Conservation (phyloP, 1,140 invertebrate species). For the Brachionus rotundiformis region DNA sequence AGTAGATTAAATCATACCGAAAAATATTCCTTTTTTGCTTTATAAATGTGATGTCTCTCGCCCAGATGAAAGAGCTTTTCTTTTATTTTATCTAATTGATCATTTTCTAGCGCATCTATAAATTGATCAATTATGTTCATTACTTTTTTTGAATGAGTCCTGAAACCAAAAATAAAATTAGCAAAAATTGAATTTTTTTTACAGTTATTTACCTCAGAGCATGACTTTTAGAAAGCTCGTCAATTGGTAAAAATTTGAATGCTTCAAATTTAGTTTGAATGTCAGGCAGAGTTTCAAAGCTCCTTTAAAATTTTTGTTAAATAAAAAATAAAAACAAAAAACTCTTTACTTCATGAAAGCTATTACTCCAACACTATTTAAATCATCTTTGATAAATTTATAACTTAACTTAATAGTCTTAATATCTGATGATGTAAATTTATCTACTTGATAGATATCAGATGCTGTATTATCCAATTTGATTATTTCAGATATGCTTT, state of each 20-base stretch:
- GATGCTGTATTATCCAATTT: neutral
- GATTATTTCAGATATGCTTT: neutral
- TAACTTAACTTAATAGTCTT: slow-evolving; percentile 22
- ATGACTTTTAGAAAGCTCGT: slow-evolving; percentile 50
- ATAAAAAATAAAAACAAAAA: neutral
- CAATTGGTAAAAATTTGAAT: slow-evolving; percentile 48
- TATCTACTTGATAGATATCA: neutral
- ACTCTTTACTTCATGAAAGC: slow-evolving; percentile 49
- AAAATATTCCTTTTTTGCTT: slow-evolving; percentile 50
- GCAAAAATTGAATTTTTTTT: neutral
- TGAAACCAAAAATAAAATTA: neutral
- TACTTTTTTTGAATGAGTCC: slow-evolving; percentile 50
- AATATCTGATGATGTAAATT: neutral
- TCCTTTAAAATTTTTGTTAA: neutral
- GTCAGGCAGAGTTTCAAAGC: slow-evolving; percentile 39
- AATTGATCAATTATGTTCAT: slow-evolving; percentile 48
- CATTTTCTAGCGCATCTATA: neutral
- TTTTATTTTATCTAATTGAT: slow-evolving; percentile 34
- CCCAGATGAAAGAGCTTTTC: slow-evolving; percentile 12
- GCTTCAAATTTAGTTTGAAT: slow-evolving; percentile 40
- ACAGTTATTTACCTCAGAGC: neutral
- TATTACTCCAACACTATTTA: slow-evolving; percentile 39
- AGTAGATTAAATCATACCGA: neutral
- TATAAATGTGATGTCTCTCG: slow-evolving; percentile 44
- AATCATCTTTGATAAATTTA: slow-evolving; percentile 51